Conservation (phyloP, 2,888 invertebrate genomes). For the Lasioglossum oenotherae region DNA sequence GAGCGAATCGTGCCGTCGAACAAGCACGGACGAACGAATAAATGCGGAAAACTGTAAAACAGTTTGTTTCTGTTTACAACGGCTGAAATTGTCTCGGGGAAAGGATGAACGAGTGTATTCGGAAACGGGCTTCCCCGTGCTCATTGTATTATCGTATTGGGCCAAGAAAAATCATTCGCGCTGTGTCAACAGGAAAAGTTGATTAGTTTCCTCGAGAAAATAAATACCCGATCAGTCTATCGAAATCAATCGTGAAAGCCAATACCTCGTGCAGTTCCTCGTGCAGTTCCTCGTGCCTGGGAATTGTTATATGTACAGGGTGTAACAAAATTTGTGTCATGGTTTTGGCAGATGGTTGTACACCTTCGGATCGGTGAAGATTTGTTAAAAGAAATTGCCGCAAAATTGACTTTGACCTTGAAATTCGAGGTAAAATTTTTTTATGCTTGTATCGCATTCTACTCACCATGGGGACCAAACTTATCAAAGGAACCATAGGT, state of each 20-base stretch:
- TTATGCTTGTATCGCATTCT: too few relatives aligned
- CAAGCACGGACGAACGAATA: not conserved
- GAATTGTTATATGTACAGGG: not conserved
- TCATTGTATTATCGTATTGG: not conserved
- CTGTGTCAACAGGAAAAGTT: not conserved
- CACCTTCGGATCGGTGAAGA: too few relatives aligned
- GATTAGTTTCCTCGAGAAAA: not conserved
- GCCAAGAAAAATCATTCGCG: not conserved
- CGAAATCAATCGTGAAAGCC: not conserved
- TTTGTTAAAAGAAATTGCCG: too few relatives aligned
- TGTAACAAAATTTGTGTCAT: too few relatives aligned
- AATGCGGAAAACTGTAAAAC: not conserved
- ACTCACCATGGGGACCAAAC: too few relatives aligned
- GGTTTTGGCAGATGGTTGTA: too few relatives aligned
- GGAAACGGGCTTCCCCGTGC: not conserved
- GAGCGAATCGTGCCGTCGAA: not conserved
- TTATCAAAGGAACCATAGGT: too few relatives aligned
- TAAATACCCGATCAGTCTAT: not conserved
- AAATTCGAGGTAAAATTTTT: too few relatives aligned
- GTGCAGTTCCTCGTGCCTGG: not conserved
- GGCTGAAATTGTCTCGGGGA: not conserved
- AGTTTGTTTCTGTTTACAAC: not conserved
- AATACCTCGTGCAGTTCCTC: not conserved
- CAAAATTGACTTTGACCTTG: too few relatives aligned
- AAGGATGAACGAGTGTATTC: not conserved